A percentile compares a stretch with the other conserved stretches of the same genome.
phyloP scores from a whole-genome alignment of 2,888 invertebrate species.

The Lasioglossum zephyrum region DNA sequence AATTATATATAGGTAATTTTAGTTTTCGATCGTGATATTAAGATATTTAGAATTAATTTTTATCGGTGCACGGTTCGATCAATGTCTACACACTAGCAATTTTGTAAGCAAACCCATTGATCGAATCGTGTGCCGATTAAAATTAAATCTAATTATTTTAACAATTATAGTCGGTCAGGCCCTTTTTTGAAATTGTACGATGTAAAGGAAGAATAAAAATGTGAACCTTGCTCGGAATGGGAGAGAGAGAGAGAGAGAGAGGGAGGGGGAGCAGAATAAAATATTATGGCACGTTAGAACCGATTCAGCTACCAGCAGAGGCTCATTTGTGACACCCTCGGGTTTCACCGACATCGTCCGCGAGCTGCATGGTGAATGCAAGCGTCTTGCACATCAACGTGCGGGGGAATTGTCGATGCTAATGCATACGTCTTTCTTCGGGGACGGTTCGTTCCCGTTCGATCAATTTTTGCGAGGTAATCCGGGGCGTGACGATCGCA shows the following conservation, averaged over 20 bases:
- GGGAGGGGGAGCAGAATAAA: neutral
- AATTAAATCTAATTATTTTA: too few species aligned
- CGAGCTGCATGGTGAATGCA: neutral
- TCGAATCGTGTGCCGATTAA: too few species aligned
- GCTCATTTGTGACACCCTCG: neutral
- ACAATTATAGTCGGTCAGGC: too few species aligned
- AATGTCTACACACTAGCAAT: too few species aligned
- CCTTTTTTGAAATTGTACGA: too few species aligned
- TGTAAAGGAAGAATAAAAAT: neutral
- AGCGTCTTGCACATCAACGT: neutral
- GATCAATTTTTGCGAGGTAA: conserved; percentile 35
- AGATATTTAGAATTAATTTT: too few species aligned
- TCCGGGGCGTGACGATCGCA: conserved; percentile 37
- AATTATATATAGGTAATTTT: too few species aligned
- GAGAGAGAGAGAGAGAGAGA: neutral
- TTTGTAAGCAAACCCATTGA: too few species aligned
- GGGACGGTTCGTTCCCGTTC: conserved; percentile 6
- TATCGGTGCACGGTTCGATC: too few species aligned
- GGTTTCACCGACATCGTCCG: neutral
- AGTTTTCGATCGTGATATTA: too few species aligned
- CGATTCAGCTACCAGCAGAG: neutral
- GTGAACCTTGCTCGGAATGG: neutral
- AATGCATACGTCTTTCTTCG: neutral
- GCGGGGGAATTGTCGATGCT: conserved; percentile 12
- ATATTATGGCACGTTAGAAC: neutral